A percentile compares a stretch with the other conserved stretches of the same genome.
Conservation (phyloP, 2,888 invertebrate species). For the Synergus gifuensis region DNA sequence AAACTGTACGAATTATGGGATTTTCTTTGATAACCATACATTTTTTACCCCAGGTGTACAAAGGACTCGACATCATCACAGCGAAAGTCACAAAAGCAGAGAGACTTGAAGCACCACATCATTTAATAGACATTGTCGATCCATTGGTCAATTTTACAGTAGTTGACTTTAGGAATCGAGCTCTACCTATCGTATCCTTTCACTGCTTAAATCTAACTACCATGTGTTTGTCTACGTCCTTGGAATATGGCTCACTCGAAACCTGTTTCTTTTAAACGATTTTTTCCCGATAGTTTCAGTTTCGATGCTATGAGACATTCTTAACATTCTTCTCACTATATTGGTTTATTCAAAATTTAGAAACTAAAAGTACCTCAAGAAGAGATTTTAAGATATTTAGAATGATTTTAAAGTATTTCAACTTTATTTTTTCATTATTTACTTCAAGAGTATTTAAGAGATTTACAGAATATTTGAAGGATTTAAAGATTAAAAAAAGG, state of each 20-base stretch:
- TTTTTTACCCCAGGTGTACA: conserved; percentile 89
- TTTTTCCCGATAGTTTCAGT: conserved; percentile 23
- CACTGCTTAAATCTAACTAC: conserved; percentile 31
- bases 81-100: conserved; percentile 95
- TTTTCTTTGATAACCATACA: conserved; percentile 2
- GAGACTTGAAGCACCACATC: conserved; percentile 87
- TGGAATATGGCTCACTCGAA: conserved; percentile 3
- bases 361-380: neutral
- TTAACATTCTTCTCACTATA: conserved; percentile 16
- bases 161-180: conserved; percentile 89
- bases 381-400: no score
- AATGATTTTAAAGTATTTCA: no score
- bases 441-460: no score
- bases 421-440: no score
- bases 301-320: conserved; percentile 18
- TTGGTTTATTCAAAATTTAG: neutral
- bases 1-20: conserved; percentile 14
- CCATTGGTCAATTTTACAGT: conserved; percentile 90
- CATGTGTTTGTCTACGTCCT: conserved; percentile 37
- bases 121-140: conserved; percentile 91
- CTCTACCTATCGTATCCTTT: conserved; percentile 91
- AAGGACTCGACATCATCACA: conserved; percentile 93
- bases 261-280: conserved; percentile 24
- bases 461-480: no score
- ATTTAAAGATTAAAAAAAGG: no score